Conservation (phyloP, 2,888 invertebrate genomes). For the Steinernema hermaphroditum region DNA sequence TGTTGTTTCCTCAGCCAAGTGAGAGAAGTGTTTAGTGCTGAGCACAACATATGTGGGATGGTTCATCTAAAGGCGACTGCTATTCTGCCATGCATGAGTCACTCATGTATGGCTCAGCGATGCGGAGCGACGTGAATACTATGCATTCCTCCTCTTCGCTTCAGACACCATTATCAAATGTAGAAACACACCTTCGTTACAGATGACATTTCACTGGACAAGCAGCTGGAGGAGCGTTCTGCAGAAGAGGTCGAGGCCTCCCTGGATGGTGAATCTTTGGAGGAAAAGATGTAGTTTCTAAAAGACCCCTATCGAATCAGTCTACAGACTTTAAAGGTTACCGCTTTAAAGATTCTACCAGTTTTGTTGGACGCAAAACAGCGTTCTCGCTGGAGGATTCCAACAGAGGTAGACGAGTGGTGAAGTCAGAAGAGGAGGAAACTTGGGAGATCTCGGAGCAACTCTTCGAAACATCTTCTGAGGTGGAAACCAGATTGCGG, state of each 20-base stretch:
- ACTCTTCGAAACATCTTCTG: conserved; percentile 22
- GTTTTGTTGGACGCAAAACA: background rate
- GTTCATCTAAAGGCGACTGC: background rate
- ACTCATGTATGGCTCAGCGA: background rate
- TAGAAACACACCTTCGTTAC: background rate
- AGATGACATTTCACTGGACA: background rate
- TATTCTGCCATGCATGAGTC: conserved; percentile 7
- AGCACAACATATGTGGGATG: background rate
- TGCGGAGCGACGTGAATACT: background rate
- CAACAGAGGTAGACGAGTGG: conserved; percentile 17
- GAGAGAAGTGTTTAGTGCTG: too few species aligned
- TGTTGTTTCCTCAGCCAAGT: too few species aligned
- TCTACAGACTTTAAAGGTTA: background rate
- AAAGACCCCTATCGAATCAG: background rate
- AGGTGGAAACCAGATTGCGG: conserved; percentile 7
- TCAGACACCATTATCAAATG: too few species aligned
- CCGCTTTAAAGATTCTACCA: background rate
- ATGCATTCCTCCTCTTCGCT: too few species aligned
- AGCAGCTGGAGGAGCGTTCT: conserved; percentile 1
- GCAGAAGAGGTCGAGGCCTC: background rate
- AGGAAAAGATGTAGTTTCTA: conserved; percentile 15
- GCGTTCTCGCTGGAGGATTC: conserved; percentile 8
- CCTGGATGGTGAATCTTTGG: background rate
- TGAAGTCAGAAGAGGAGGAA: conserved; percentile 12
- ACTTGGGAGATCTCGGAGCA: conserved; percentile 7